These are phyloP conservation scores for Plecotus auritus DNA, from an alignment of 2,113 vertebrate genomes.

Conservation along the genomic window DNA sequence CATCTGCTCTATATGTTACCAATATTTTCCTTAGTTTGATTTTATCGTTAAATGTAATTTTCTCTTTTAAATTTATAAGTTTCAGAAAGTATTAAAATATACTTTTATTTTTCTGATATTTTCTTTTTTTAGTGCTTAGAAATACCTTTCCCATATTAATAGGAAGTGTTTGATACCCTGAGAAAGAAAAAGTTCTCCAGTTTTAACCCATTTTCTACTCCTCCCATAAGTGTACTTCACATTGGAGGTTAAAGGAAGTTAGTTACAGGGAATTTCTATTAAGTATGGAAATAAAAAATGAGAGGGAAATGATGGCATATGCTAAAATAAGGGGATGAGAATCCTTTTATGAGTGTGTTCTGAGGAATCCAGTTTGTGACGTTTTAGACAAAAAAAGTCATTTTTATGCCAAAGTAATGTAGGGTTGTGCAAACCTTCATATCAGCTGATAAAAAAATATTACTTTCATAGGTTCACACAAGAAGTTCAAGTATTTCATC, in stretches of 20 bases:
- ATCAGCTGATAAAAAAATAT: slow-evolving; percentile 75
- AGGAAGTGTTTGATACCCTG: neutral
- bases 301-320: slow-evolving; percentile 20
- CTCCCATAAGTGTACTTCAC: neutral
- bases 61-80: neutral
- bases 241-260: neutral
- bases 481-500: slow-evolving; percentile 76
- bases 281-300: slow-evolving; percentile 37
- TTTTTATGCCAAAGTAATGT: slow-evolving; percentile 60
- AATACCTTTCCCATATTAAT: neutral
- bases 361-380: slow-evolving; percentile 40
- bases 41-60: neutral
- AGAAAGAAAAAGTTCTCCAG: neutral
- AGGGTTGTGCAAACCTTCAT: slow-evolving; percentile 61
- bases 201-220: neutral
- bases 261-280: neutral
- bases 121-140: neutral
- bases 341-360: neutral
- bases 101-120: neutral
- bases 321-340: slow-evolving; percentile 33
- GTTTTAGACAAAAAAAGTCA: slow-evolving; percentile 59
- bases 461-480: slow-evolving; percentile 73
- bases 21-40: neutral
- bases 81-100: neutral
- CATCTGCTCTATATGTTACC: neutral